These are phyloP conservation scores for Thera britannica DNA, from an alignment of 2,888 invertebrate genomes.

Conservation along the genomic window DNA sequence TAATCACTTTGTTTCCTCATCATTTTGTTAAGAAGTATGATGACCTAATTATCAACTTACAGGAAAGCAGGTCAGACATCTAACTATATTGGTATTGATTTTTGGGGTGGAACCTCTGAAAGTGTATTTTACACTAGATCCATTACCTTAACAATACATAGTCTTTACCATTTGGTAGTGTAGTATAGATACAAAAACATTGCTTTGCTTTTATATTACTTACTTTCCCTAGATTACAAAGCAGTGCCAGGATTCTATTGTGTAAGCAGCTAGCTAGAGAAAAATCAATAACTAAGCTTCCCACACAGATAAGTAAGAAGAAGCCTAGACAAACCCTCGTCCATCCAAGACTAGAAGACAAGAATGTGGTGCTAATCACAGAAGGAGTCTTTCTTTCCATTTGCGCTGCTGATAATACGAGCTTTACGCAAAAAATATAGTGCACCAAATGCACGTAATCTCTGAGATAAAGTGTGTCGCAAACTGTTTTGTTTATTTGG, in stretches of 20 bases:
- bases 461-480: conserved; percentile 51
- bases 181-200: not conserved
- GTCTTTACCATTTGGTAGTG: not conserved
- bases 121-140: not conserved
- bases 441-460: conserved; percentile 18
- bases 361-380: conserved; percentile 8
- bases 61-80: conserved; percentile 24
- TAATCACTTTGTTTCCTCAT: too few species aligned
- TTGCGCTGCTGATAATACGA: conserved; percentile 1
- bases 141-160: not conserved
- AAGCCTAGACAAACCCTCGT: conserved; percentile 34
- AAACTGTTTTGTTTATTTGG: conserved; percentile 76
- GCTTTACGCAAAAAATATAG: not conserved
- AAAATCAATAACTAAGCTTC: conserved; percentile 78
- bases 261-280: conserved; percentile 60
- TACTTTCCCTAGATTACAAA: not conserved
- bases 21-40: not conserved
- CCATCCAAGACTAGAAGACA: conserved; percentile 12
- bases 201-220: not conserved
- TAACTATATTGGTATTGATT: conserved; percentile 24
- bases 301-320: conserved; percentile 42
- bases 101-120: conserved; percentile 11
- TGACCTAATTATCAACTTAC: not conserved
- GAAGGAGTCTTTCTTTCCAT: conserved; percentile 13
- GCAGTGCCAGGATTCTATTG: conserved; percentile 53